These are phyloP conservation scores for Chauna torquata DNA, from an alignment of 2,113 vertebrate species.

Conservation along the genomic window DNA sequence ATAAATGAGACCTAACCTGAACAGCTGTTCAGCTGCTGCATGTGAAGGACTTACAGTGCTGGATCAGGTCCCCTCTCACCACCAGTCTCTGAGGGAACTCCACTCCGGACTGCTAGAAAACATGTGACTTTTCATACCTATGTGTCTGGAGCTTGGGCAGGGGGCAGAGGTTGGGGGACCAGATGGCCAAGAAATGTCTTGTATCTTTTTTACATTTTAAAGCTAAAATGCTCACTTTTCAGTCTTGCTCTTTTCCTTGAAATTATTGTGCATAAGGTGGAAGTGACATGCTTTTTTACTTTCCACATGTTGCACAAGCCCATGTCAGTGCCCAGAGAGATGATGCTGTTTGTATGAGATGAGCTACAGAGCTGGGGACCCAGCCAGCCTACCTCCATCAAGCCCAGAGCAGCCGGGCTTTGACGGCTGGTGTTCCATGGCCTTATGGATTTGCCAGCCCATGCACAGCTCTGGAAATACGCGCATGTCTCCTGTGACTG, in stretches of 20 bases:
- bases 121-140: background rate
- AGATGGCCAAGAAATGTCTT: background rate
- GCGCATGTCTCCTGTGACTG: background rate
- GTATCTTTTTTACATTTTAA: background rate
- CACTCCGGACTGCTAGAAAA: background rate
- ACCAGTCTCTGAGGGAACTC: background rate
- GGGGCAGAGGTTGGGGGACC: background rate
- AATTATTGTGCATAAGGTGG: background rate
- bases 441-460: background rate
- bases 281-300: background rate
- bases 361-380: background rate
- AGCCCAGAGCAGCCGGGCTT: background rate
- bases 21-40: background rate
- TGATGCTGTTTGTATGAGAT: background rate
- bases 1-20: slow-evolving; percentile 21
- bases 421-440: rapidly evolving
- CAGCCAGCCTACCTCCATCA: background rate
- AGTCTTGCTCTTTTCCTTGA: background rate
- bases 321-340: background rate
- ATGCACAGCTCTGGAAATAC: rapidly evolving
- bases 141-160: background rate
- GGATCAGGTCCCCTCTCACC: background rate
- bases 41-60: slow-evolving; percentile 14
- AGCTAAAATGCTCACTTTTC: background rate
- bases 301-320: background rate